These are phyloP conservation scores for Varanus komodoensis DNA, from an alignment of 2,113 vertebrate species.

Conservation along the genomic window DNA sequence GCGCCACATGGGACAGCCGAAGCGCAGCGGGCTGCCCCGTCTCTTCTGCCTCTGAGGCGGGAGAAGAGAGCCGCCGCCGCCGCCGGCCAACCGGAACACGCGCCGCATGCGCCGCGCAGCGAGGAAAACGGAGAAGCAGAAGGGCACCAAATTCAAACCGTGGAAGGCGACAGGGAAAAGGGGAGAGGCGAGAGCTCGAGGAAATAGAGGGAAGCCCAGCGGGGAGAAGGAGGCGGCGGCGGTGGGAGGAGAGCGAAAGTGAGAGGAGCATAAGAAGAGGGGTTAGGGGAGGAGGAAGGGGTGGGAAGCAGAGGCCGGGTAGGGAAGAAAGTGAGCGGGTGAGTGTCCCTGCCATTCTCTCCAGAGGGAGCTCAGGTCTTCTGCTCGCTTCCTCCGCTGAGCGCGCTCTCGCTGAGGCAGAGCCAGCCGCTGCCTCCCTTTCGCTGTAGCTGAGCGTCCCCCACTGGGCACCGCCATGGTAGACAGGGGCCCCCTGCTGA, in stretches of 20 bases:
- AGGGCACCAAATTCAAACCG: slow-evolving; percentile 75
- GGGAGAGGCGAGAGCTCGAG: slow-evolving; percentile 12
- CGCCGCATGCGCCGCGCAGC: slow-evolving; percentile 40
- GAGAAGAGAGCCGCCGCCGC: not conserved
- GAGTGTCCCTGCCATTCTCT: not conserved
- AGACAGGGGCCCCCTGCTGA: slow-evolving; percentile 95
- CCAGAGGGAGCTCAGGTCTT: slow-evolving; percentile 12
- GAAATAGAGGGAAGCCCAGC: slow-evolving; percentile 6
- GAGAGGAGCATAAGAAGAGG: not conserved
- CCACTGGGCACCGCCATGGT: slow-evolving; percentile 84
- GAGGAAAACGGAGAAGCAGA: not conserved
- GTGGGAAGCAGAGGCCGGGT: slow-evolving; percentile 36
- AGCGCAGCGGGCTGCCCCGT: not conserved
- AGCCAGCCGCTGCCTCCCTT: not conserved
- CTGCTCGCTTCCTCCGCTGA: no score
- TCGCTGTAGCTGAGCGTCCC: slow-evolving; percentile 4
- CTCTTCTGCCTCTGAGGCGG: not conserved
- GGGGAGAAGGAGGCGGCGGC: slow-evolving; percentile 54
- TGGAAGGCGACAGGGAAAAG: not conserved
- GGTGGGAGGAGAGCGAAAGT: slow-evolving; percentile 42
- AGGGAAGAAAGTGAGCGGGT: slow-evolving; percentile 22
- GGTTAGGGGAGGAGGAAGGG: not conserved
- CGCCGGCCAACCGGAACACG: not conserved
- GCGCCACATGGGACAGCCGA: not conserved
- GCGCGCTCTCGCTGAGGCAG: not conserved